Evolutionary conservation across 2,113 vertebrate species (phyloP), one percentile per base, ranked within the genome.

Genomic region (Pionites leucogaster): DNA sequence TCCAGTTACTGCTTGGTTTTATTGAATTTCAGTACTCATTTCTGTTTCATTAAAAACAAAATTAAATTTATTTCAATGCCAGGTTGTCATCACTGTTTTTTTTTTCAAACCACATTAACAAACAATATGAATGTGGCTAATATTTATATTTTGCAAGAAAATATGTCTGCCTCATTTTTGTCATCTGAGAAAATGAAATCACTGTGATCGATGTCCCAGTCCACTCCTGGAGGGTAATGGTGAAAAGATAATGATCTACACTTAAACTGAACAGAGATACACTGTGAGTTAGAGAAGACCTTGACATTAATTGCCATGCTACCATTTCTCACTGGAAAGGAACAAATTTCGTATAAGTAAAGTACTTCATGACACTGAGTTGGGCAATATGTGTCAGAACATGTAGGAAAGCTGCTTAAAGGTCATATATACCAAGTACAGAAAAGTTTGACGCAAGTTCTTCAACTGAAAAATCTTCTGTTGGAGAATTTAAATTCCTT

Each of bases 31-130:
- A 92, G 60, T 41, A 71, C 52, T 92, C 29, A 31, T 74, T 96
- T 92, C 72, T 86, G 78, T 74, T 77, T 82, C 97, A 96, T 92
- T 86, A 88, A 37, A 95, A 96, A 24, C 6, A 78, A 87, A 88
- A 84, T 85, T 64, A 44, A 68, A 78, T 92, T 90, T 88, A 82
- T 86, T 86, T 95, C 83, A 82, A 50, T 52, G 28, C 37, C 65
- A 70, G 53, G n/a, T 96, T 94, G 42, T 91, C 7, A 1, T 60
- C 7, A 1, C 11, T 68, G 9, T 19, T 70, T 80, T 74, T 92
- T 88, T 23, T 22, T 64, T 44, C 80, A 92, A 94, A 76, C 44
- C 19, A 52, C 31, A 65, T 68, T 78, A 91, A 63, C 31, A 88
- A 74, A n/a, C 18, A 41, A 86, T 44, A 74, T 12, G 35, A 86